These are phyloP conservation scores for Conistra vaccinii DNA, from an alignment of 2,888 invertebrate genomes.

Conservation along the genomic window DNA sequence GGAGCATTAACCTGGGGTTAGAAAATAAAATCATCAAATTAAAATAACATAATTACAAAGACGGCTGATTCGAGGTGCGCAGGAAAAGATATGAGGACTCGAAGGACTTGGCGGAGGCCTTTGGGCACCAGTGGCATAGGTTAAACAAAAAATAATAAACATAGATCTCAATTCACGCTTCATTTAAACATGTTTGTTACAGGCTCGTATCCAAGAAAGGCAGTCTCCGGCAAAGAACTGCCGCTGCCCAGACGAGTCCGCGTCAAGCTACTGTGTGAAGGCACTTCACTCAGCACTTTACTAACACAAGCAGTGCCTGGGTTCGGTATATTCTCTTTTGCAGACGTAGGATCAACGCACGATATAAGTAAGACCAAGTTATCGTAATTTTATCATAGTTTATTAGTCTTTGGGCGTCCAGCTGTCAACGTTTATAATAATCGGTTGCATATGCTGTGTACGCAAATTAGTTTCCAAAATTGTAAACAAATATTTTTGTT, in stretches of 20 bases:
- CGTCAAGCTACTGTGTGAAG: slow-evolving; percentile 18
- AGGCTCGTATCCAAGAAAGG: slow-evolving; percentile 15
- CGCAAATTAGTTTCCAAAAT: not conserved
- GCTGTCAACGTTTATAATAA: not conserved
- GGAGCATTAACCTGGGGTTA: too few species aligned
- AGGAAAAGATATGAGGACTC: too few species aligned
- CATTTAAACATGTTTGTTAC: not conserved
- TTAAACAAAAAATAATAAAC: too few species aligned
- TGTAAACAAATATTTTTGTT: too few species aligned
- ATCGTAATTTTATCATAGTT: not conserved
- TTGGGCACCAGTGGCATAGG: too few species aligned
- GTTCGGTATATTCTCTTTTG: not conserved
- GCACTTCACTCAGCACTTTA: slow-evolving; percentile 1
- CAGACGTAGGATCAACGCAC: slow-evolving; percentile 11
- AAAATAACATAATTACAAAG: too few species aligned
- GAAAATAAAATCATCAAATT: too few species aligned
- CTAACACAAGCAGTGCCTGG: slow-evolving; percentile 18
- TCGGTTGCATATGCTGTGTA: not conserved
- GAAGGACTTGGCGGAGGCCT: too few species aligned
- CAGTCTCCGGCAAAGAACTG: slow-evolving; percentile 23
- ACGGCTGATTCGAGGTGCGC: too few species aligned
- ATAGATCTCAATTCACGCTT: too few species aligned
- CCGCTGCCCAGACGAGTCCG: slow-evolving; percentile 9
- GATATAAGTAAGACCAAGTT: slow-evolving; percentile 11
- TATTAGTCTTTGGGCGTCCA: too few species aligned